phyloP scores from a whole-genome alignment of 2,113 vertebrate species.

The Protobothrops mucrosquamatus region DNA sequence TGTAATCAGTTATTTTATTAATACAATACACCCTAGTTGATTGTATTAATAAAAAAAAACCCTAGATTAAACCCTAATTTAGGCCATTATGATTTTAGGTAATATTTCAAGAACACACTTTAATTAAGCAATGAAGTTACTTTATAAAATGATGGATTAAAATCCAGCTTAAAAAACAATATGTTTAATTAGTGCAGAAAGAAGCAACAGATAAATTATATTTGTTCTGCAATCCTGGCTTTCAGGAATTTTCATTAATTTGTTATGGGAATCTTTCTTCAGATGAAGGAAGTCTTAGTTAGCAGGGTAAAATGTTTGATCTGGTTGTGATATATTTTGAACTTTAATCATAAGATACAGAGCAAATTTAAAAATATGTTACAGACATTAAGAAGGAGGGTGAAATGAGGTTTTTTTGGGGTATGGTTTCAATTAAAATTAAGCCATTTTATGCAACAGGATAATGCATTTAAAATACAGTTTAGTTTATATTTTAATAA shows the following conservation, averaged over 20 bases:
- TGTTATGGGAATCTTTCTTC: conserved; percentile 39
- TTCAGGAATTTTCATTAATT: not conserved
- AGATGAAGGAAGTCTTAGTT: conserved; percentile 20
- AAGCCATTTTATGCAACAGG: not conserved
- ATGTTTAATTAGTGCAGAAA: not conserved
- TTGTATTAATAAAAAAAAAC: not conserved
- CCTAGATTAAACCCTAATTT: not conserved
- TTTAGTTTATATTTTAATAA: not conserved
- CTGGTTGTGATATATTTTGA: not conserved
- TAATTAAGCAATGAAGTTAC: not conserved
- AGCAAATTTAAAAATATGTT: not conserved
- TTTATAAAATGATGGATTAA: not conserved
- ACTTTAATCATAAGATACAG: not conserved
- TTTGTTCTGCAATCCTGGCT: not conserved
- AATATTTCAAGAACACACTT: not conserved
- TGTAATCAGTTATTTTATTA: not conserved
- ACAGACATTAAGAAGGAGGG: not conserved
- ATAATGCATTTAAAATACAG: not conserved
- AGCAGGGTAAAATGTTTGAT: not conserved
- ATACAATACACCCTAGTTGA: not conserved
- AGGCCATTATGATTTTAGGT: not conserved
- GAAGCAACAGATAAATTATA: conserved; percentile 21
- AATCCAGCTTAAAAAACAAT: not conserved
- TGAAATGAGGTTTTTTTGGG: not conserved
- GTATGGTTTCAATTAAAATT: not conserved